Evolutionary conservation across 2,797 vertebrate genomes (phyloP), one percentile per base, ranked within the genome.

Genomic region (Lindbergichthys nudifrons): DNA sequence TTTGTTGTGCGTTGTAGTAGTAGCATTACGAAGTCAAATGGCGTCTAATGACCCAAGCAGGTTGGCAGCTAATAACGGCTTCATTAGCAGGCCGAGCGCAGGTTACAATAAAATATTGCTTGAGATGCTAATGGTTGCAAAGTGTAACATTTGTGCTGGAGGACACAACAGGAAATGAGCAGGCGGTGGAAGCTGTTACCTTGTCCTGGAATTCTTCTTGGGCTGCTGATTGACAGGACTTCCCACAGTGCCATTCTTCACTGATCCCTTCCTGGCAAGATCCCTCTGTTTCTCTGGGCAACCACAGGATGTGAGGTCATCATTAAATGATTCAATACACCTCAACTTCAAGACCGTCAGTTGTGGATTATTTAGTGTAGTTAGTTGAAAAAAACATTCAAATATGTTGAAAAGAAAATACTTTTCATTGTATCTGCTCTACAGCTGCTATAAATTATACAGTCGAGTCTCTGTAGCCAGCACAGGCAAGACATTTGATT

Each of bases 141-240:
- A 80, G 72, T 54, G 36, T 53, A 65, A 63, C 72, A 61, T 60
- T 68, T 83, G 59, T 18, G n/a, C 16, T 30, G 36, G 54, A 65
- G 45, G 51, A 58, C 43, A 72, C 19, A 51, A 65, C 5, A 53
- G 54, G 53, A 64, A 70, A 64, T 19, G 84, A 73, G 51, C 0
- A 61, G 30, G 26, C 54, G 8, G 47, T 53, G 63, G 63, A 61
- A 47, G 77, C 54, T 2, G 32, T 92, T 94, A 99, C 98, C 98
- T 97, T 94, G 98, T 99, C 88, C 97, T 94, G 85, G 97, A 96
- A 87, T 97, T 99, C 94, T 99, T 99, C 95, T 99, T 99, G 81
- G 98, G 98, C 79, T 99, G 98, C 65, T 99, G 98, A 92, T 97
- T 98, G 90, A 99, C 97, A 0, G 97, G 97, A 88, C 98, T 99